Conservation (phyloP, 2,113 vertebrate genomes). For the Phalacrocorax pelagicus region DNA sequence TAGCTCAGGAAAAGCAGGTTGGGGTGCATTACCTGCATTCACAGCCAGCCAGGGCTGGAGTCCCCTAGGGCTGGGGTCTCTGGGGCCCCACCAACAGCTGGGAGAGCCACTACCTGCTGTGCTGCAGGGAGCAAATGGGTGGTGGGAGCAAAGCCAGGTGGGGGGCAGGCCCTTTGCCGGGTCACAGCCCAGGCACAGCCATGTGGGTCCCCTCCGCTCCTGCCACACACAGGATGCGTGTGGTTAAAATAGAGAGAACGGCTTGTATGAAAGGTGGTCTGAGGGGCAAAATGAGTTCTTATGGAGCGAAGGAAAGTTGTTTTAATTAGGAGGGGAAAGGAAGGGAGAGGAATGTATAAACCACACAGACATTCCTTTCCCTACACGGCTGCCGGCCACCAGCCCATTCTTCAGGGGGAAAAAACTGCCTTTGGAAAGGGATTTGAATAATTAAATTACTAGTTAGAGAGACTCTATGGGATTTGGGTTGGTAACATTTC, state of each 20-base stretch:
- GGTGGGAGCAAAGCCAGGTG: not conserved
- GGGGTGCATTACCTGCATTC: not conserved
- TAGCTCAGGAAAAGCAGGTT: not conserved
- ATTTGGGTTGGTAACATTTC: not conserved
- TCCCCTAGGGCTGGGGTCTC: not conserved
- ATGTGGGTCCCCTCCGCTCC: fast-evolving
- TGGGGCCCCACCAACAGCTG: not conserved
- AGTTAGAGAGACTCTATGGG: not conserved
- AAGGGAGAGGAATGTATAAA: not conserved
- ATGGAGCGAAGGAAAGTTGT: not conserved
- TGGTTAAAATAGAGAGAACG: not conserved
- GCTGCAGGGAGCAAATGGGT: not conserved
- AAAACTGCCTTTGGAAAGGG: not conserved
- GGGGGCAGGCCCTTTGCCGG: fast-evolving
- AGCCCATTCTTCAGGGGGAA: not conserved
- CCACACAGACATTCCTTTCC: not conserved
- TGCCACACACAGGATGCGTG: fast-evolving
- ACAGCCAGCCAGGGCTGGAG: not conserved
- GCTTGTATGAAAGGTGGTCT: not conserved
- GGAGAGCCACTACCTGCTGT: not conserved
- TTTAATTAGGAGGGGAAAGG: not conserved
- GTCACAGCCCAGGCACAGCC: not conserved
- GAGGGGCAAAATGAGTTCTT: not conserved
- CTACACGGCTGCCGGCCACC: not conserved
- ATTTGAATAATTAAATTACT: not conserved